Evolutionary conservation across 2,113 vertebrate genomes (phyloP), one percentile per base, ranked within the genome.

Genomic region (Piprites chloris): DNA sequence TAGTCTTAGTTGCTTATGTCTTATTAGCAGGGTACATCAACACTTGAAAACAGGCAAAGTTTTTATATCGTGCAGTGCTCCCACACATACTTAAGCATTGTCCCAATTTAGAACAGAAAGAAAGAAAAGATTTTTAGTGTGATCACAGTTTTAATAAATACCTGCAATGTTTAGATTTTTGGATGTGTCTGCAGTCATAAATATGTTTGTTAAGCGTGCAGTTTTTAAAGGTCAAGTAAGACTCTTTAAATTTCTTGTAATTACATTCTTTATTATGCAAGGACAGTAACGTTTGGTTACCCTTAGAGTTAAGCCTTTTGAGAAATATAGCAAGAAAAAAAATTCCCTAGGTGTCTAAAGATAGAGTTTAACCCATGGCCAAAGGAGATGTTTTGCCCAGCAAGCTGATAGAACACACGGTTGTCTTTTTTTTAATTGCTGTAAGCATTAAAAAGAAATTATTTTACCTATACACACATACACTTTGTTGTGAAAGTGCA

Each of bases 141-240:
- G 9, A 55, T 50, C 24, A 26, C 26, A 37, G 20, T 68, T 82
- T 83, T 85, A 62, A 89, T 68, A 88, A 87, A 91, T 68, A 87
- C 52, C 35, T 91, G 46, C 11, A 7, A 81, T 79, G 11, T 37
- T 27, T 66, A 86, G 63, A 72, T 33, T 67, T 88, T 50, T 65
- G 4, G 4, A 44, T 3, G 2, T 27, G 9, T 80, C 44, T 94
- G 65, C 78, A 82, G 56, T 68, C 41, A 69, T 66, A 73, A 95
- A 79, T 89, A 72, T 17, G 19, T 66, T 73, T 94, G 59, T 95
- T 91, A 95, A 91, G n/a, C 27, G 78, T 6, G 15, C 59, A 80
- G 37, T 75, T 94, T 96, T 89, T 94, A 93, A 96, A 92, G 87
- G 75, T 86, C 16, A n/a, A 86, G 30, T 75, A 81, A 21, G 75